These are phyloP conservation scores for Dendronephthya gigantea DNA, from an alignment of 64 coral and sea anemone species.

Conservation along the genomic window DNA sequence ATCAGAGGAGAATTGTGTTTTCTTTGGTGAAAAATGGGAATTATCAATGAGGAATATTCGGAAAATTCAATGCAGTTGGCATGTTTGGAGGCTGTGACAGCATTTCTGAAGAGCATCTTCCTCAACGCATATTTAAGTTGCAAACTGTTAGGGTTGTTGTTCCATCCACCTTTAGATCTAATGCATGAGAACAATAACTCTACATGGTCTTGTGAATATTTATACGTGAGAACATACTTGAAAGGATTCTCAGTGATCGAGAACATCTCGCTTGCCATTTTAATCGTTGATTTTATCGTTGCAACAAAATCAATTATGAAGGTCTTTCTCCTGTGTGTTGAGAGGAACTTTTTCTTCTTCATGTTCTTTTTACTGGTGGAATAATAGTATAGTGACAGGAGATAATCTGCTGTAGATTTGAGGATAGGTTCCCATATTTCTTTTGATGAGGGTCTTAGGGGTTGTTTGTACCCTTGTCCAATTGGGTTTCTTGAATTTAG, in stretches of 20 bases:
- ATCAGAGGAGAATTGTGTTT: too few species aligned
- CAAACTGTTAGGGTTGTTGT: constrained; percentile 2
- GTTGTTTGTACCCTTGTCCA: not conserved
- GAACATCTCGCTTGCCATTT: constrained; percentile 1
- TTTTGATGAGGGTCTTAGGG: not conserved
- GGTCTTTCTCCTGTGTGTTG: too few species aligned
- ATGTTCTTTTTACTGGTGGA: too few species aligned
- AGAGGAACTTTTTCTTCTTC: too few species aligned
- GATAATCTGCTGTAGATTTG: not conserved
- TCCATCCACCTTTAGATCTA: constrained; percentile 9
- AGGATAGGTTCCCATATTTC: not conserved
- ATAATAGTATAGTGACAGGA: too few species aligned
- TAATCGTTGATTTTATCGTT: not conserved
- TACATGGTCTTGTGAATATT: too few species aligned
- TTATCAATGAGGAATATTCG: too few species aligned
- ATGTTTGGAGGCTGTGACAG: too few species aligned
- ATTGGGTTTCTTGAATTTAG: not conserved
- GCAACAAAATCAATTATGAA: too few species aligned
- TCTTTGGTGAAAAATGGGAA: too few species aligned
- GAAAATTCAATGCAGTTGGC: too few species aligned
- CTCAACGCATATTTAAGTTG: constrained; percentile 7
- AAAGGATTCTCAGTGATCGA: not conserved
- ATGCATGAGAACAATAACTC: constrained; percentile 9
- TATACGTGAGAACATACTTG: not conserved
- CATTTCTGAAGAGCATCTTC: too few species aligned